Evolutionary conservation across 2,888 invertebrate genomes (phyloP).

Genomic region (Steromphala cineraria): DNA sequence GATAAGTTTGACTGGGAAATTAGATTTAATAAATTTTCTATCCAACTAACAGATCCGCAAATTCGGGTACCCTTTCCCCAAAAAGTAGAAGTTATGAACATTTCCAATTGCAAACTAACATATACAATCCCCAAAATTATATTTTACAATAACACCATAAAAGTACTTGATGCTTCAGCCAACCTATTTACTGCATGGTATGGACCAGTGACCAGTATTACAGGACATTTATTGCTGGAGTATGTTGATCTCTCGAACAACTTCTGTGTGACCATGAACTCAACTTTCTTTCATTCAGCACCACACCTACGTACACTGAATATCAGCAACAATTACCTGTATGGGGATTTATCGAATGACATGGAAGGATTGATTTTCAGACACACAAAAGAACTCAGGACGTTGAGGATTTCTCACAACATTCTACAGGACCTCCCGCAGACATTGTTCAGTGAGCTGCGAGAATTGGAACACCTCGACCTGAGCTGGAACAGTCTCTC

Average conservation of each 20-base stretch:
- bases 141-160: slow-evolving; percentile 10
- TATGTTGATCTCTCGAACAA: slow-evolving; percentile 31
- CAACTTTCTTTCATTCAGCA: background rate
- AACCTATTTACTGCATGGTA: slow-evolving; percentile 30
- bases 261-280: background rate
- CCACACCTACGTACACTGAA: slow-evolving; percentile 18
- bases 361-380: slow-evolving; percentile 27
- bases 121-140: background rate
- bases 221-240: background rate
- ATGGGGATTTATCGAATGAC: background rate
- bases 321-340: slow-evolving; percentile 28
- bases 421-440: slow-evolving; percentile 23
- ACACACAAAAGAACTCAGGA: background rate
- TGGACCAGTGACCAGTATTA: background rate
- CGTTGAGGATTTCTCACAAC: slow-evolving; percentile 26
- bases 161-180: slow-evolving; percentile 10
- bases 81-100: background rate
- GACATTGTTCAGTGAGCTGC: slow-evolving; percentile 21
- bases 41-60: no score
- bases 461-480: slow-evolving; percentile 21
- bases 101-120: background rate
- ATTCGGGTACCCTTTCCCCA: background rate
- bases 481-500: slow-evolving; percentile 30
- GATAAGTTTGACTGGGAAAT: no score
- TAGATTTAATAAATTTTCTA: no score